A percentile compares a stretch with the other conserved stretches of the same genome.
These are phyloP conservation scores for Carassius auratus DNA, from an alignment of 2,113 vertebrate species.

Conservation along the genomic window DNA sequence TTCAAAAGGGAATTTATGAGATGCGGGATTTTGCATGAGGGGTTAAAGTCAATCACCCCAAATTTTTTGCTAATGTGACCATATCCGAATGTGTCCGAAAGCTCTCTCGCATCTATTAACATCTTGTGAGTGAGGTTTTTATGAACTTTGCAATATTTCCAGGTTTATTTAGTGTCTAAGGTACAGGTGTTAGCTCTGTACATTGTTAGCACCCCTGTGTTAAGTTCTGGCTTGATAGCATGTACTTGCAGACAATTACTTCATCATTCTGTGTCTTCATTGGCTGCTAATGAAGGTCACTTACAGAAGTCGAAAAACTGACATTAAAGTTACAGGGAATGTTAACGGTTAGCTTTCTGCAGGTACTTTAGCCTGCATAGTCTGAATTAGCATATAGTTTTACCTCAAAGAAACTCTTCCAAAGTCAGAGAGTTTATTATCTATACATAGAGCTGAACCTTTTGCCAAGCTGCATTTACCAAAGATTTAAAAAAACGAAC, in stretches of 20 bases:
- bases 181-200: neutral
- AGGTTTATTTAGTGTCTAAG: neutral
- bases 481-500: slow-evolving; percentile 13
- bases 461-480: slow-evolving; percentile 27
- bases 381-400: neutral
- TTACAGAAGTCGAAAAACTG: neutral
- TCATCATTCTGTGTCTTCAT: neutral
- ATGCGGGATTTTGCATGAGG: no score
- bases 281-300: neutral
- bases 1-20: no score
- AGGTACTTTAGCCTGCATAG: neutral
- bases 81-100: neutral
- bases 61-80: neutral
- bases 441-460: slow-evolving; percentile 23
- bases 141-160: neutral
- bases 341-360: neutral
- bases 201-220: neutral
- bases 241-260: neutral
- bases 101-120: neutral
- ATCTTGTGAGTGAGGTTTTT: neutral
- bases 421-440: no score
- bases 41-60: no score
- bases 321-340: neutral
- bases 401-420: neutral
- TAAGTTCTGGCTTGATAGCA: neutral